Base-by-base conservation (phyloP, 2,888 invertebrate genomes). In the Cinara cedri region DNA sequence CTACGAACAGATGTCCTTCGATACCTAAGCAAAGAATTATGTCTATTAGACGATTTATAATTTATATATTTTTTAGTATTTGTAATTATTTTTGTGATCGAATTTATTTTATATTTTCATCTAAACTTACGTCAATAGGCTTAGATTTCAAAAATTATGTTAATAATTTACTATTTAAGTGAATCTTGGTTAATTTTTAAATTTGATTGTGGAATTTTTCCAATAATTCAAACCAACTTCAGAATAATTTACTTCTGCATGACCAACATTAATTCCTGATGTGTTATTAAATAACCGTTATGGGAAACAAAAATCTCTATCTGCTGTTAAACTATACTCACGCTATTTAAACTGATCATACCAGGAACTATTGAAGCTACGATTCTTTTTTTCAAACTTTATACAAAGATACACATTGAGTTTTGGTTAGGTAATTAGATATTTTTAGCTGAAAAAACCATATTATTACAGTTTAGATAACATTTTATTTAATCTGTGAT, bases 261-360 rank as follows among this genome's bases (percentile, higher is more conserved):
- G 3, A 16, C 62, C 62, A 19, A 16, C 34, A 42, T 42, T 62
- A 9, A 62, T 62, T n/a, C n/a, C 62, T 16, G 62, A 62, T 16
- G 62, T 34, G 34, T 62, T 62, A 0, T 13, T 62, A 16, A 62
- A 62, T n/a, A 62, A 10, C 10, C 62, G 62, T 16, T n/a, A 62
- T 6, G 62, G 34, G n/a, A 62, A 62, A 62, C 62, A 62, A 62
- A 62, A 62, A 62, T 16, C 62, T 62, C 62, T 62, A 9, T 62
- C 62, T 42, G 16, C 9, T 62, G 16, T 71, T 16, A 62, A 14
- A 54, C 71, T 71, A 42, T 71, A 71, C 42, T 71, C 71, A 34
- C 51, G 49, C 71, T 54, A 71, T 14, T 51, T 49, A 21, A 34
- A 71, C 19, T 21, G 16, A 13, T 24, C 49, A 49, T 54, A 71